These are phyloP conservation scores for Falco peregrinus DNA, from an alignment of 2,797 vertebrate genomes.

Conservation along the genomic window DNA sequence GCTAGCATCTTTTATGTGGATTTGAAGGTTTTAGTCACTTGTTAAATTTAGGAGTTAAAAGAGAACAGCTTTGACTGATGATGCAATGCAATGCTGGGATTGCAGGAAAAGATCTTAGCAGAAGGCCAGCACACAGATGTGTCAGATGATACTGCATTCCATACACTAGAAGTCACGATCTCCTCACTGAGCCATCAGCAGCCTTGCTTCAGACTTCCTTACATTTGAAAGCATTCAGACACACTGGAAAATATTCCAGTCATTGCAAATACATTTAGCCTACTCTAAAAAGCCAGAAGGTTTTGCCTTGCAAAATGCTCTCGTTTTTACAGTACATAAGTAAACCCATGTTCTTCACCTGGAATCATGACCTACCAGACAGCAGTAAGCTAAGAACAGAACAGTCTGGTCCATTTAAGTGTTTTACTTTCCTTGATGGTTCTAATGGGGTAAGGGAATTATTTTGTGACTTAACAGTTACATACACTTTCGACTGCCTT, in stretches of 20 bases:
- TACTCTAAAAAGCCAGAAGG: constrained; percentile 2
- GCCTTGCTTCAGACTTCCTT: background rate
- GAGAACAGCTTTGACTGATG: constrained; percentile 44
- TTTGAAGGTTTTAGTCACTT: constrained; percentile 39
- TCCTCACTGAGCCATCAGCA: constrained; percentile 2
- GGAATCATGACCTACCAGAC: background rate
- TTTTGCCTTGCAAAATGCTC: background rate
- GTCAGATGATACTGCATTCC: constrained; percentile 51
- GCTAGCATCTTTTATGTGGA: constrained; percentile 43
- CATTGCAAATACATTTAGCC: background rate
- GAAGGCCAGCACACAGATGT: constrained; percentile 48
- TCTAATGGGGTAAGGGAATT: background rate
- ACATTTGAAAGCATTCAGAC: constrained; percentile 28
- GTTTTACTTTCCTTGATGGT: background rate
- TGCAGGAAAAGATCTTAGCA: constrained; percentile 48
- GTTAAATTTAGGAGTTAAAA: constrained; percentile 44
- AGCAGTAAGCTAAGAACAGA: background rate
- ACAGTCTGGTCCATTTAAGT: background rate
- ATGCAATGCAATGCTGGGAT: constrained; percentile 28
- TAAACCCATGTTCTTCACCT: background rate
- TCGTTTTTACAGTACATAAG: background rate
- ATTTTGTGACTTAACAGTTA: background rate
- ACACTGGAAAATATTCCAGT: background rate
- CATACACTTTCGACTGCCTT: background rate
- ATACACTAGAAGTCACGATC: constrained; percentile 33